These are phyloP conservation scores for Carassius carassius DNA, from an alignment of 2,113 vertebrate species.

Conservation along the genomic window DNA sequence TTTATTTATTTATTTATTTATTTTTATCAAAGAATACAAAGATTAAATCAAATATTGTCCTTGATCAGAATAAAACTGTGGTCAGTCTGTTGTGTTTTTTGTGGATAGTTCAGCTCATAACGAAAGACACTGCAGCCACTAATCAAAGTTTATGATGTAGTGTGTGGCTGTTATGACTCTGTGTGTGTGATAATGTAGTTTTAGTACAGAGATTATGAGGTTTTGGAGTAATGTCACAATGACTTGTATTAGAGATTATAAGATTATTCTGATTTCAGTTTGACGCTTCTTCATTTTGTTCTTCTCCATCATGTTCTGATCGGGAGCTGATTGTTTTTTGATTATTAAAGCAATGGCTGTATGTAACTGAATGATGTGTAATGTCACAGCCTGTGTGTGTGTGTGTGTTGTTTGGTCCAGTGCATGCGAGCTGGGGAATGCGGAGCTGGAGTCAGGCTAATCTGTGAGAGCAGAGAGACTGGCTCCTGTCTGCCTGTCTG, in stretches of 20 bases:
- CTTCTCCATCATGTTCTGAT: neutral
- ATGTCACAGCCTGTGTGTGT: slow-evolving; percentile 24
- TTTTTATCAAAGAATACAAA: neutral
- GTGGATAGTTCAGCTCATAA: neutral
- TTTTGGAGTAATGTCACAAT: neutral
- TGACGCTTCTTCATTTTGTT: neutral
- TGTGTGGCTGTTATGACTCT: slow-evolving; percentile 18
- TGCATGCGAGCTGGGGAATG: slow-evolving; percentile 81
- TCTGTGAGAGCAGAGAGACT: slow-evolving; percentile 79
- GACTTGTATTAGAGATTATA: slow-evolving; percentile 26
- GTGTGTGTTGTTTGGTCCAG: slow-evolving; percentile 22
- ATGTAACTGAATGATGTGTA: neutral
- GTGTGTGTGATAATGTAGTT: slow-evolving; percentile 18
- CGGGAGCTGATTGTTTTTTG: neutral
- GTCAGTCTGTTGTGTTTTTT: neutral
- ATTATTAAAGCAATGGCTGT: neutral
- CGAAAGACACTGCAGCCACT: neutral
- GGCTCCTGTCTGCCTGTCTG: slow-evolving; percentile 87
- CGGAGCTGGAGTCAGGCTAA: slow-evolving; percentile 84
- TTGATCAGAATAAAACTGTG: neutral
- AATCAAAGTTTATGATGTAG: neutral
- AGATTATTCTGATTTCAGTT: slow-evolving; percentile 18
- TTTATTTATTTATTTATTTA: neutral
- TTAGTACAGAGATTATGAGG: slow-evolving; percentile 3
- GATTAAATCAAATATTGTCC: slow-evolving; percentile 7